These are phyloP conservation scores for Paragorgia papillata DNA, from an alignment of 92 coral and sea anemone species.

Conservation along the genomic window DNA sequence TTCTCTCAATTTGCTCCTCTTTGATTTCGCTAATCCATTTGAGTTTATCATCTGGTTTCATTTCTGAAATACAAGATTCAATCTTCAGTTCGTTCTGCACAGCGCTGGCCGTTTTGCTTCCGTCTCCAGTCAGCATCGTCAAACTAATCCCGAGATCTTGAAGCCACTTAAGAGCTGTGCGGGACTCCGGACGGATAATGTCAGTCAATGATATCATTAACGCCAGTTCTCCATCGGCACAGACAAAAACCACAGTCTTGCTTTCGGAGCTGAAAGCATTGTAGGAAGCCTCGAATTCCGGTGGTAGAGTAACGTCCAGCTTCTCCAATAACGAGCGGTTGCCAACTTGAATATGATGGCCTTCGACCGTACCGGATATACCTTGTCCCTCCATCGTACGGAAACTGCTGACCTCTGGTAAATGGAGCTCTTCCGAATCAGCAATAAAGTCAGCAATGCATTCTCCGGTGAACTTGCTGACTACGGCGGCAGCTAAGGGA, in stretches of 20 bases:
- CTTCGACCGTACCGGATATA: conserved; percentile 79
- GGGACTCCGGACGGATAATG: conserved; percentile 76
- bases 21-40: conserved; percentile 78
- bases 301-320: conserved; percentile 48
- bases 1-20: conserved; percentile 13
- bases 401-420: conserved; percentile 84
- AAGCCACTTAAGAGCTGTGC: conserved; percentile 73
- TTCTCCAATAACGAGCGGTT: conserved; percentile 69
- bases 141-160: conserved; percentile 78
- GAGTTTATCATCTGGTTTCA: conserved; percentile 96
- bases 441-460: conserved; percentile 82
- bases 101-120: conserved; percentile 92
- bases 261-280: conserved; percentile 78
- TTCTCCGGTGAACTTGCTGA: conserved; percentile 86
- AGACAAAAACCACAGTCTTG: conserved; percentile 92
- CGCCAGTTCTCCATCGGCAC: conserved; percentile 70
- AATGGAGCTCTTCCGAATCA: conserved; percentile 25
- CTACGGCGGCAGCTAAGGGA: conserved; percentile 94
- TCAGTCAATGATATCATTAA: conserved; percentile 97
- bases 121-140: conserved; percentile 98
- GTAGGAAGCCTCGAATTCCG: conserved; percentile 62
- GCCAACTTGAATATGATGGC: conserved; percentile 76
- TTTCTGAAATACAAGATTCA: conserved; percentile 87
- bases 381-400: conserved; percentile 91
- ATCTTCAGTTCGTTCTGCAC: conserved; percentile 79